Base-by-base conservation (phyloP, 2,888 invertebrate genomes). In the Mamestra brassicae region DNA sequence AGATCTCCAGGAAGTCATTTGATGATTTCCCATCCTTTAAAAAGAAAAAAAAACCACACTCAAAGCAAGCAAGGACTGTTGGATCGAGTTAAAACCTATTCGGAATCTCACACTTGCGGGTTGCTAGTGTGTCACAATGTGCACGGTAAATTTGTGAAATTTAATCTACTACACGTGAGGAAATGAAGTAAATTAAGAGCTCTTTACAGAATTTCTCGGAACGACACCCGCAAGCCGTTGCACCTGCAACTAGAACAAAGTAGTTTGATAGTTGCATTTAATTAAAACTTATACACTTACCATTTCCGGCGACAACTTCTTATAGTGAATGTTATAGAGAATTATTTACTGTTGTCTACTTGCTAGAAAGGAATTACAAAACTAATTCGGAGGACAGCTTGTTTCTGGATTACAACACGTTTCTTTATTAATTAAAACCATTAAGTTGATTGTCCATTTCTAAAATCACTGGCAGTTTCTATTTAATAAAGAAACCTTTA, bases 201-300 rank as follows among this genome's bases (percentile, higher is more conserved):
- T 52, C 10, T 52, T 38, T 8, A 58, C 13, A 52, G 13, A 52
- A 50, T 52, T 45, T 26, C 45, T 26, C 64, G 13, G 13, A 15
- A 4, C 36, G 13, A 0, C 52, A 3, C 13, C 38, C 45, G 7
- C 13, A n/a, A 68, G n/a, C 13, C 26, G 45, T 10, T 36, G 45
- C 73, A 72, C 26, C 57, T 80, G 62, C 52, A 54, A 4, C 36
- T 52, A 58, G n/a, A 52, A 47, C 17, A 13, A 63, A 52, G 26
- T 47, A 63, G 17, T 34, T 52, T 52, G 50, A 63, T 47, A 34
- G 38, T 63, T 57, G 36, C 26, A 52, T 80, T 73, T 76, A 36
- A 76, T 80, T 72, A 63, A 63, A 62, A 72, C 72, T 80, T 52
- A 50, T 36, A 45, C 42, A 62, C 42, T 62, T n/a, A 26, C 26